Base-by-base conservation (phyloP, 2,888 invertebrate genomes). In the Cheilosia soror region DNA sequence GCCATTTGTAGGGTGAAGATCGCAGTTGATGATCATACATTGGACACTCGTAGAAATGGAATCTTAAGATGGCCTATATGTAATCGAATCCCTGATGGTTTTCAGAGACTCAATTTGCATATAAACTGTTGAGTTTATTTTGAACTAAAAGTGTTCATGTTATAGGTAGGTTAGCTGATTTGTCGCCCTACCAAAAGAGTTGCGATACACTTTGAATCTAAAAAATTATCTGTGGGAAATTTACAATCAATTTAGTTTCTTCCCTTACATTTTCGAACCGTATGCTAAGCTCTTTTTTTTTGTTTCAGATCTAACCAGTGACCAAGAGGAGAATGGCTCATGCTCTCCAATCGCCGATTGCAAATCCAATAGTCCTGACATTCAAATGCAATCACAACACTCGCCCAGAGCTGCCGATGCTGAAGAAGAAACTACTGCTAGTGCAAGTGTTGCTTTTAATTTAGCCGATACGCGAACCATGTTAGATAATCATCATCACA, bases 301-400 rank as follows among this genome's bases (percentile, higher is more conserved):
- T 29, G n/a, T 89, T 88, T 2, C 89, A 92, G 92, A 92, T 87
- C 88, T 89, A 73, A 87, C 89, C 57, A 92, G 90, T 88, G 92
- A 92, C 88, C 92, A 91, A 87, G 92, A 92, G 88, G 92, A 92
- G 79, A 91, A 91, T 90, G 92, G 91, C 85, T 89, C 90, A 82
- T 91, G 92, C 89, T 92, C 92, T 68, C 91, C 92, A 68, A 88
- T 90, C 80, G 89, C 90, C 51, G 88, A 86, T 80, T 77, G 82
- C 62, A 73, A 85, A 77, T 79, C 73, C 58, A 87, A 75, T 57
- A 69, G 73, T 75, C 76, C 71, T 81, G 77, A 80, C 47, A 79
- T 79, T 71, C 77, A 71, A 84, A 85, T 82, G 87, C 86, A 78
- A 78, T 66, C 81, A 40, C 66, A 79, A 85, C 58, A 71, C 55